Evolutionary conservation across 2,113 vertebrate species (phyloP).

Genomic region (Leucoraja erinaceus): DNA sequence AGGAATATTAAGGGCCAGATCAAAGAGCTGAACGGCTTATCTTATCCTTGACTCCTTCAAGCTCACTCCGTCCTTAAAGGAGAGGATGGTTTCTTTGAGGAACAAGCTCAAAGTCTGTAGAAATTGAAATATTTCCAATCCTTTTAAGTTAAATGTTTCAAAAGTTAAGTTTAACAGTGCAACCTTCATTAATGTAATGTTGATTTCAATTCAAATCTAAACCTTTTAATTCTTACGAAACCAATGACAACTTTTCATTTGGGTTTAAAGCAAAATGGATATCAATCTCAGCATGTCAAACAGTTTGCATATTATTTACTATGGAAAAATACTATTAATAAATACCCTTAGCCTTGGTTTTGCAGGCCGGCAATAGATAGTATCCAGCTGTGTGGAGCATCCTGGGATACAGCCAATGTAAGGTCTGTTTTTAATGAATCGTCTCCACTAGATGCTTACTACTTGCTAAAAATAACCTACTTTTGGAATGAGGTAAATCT

Average conservation of each 20-base stretch:
- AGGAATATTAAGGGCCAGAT: neutral
- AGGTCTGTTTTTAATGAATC: slow-evolving; percentile 28
- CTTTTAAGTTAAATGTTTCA: neutral
- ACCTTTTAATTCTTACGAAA: neutral
- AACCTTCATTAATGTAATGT: neutral
- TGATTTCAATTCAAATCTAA: neutral
- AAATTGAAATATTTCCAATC: neutral
- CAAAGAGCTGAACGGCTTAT: neutral
- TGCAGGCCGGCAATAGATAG: neutral
- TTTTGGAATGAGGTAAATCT: slow-evolving; percentile 36
- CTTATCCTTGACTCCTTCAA: no score
- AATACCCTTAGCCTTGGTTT: neutral
- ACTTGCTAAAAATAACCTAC: slow-evolving; percentile 45
- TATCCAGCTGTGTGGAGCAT: slow-evolving; percentile 26
- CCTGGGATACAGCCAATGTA: neutral
- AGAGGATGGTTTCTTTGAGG: neutral
- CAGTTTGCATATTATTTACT: slow-evolving; percentile 26
- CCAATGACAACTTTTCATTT: slow-evolving; percentile 4
- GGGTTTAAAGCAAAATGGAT: neutral
- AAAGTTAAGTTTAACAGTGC: neutral
- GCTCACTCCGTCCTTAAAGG: neutral
- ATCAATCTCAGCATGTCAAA: neutral
- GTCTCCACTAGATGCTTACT: neutral
- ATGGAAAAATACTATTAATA: slow-evolving; percentile 36
- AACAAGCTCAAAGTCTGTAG: neutral